Base-by-base conservation (phyloP, 2,888 invertebrate species). In the Orthonychiurus folsomi region DNA sequence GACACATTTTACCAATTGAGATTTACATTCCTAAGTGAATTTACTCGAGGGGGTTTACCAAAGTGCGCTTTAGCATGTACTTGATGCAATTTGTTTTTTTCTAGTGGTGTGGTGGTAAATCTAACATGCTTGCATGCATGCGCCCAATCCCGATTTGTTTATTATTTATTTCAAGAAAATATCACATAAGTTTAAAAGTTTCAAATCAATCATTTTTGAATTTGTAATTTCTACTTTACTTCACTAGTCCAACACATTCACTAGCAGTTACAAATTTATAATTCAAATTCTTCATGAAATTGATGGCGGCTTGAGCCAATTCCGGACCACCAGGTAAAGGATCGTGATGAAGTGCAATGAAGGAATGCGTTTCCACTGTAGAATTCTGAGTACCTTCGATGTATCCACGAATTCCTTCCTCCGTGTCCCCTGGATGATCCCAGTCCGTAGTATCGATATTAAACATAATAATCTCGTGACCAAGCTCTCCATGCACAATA, bases 241-340 rank as follows among this genome's bases (percentile, higher is more conserved):
- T n/a, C n/a, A n/a, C n/a, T n/a, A n/a, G n/a, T n/a, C n/a, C n/a
- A 48, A 48, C 48, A 48, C 48, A 48, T 48, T 48, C 48, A 48
- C 48, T 48, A 15, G n/a, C n/a, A 12, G 48, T 48, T n/a, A 48
- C 48, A 48, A 48, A 48, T 15, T n/a, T 12, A n/a, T 48, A 48
- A n/a, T n/a, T n/a, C 12, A 48, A n/a, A 12, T n/a, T n/a, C 12
- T 15, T 12, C 48, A 48, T 48, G 48, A 48, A 48, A n/a, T n/a
- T 12, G 15, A n/a, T 59, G n/a, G 48, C 48, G n/a, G 48, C 48
- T n/a, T 48, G 15, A 15, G 48, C 48, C 48, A 48, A n/a, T n/a
- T 15, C n/a, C n/a, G 48, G n/a, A 48, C 15, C 12, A 15, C 48
- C 48, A n/a, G n/a, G n/a, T 48, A 15, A 12, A 15, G 48, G 48